These are phyloP conservation scores for Cephus sareptanus DNA, from an alignment of 2,888 invertebrate genomes.

Conservation along the genomic window DNA sequence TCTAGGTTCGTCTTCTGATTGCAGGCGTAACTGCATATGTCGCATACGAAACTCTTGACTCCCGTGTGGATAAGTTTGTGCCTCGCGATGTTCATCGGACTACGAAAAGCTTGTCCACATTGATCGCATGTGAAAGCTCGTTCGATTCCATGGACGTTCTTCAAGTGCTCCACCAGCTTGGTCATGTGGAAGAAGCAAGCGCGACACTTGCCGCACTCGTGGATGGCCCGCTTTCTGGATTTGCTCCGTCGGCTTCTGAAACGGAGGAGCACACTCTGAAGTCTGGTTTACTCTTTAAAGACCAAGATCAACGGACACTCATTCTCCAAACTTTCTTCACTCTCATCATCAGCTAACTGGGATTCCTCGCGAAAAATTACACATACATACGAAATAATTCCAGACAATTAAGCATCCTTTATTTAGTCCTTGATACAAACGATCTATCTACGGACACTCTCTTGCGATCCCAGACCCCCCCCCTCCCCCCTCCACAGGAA, in stretches of 20 bases:
- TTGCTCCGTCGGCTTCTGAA: conserved; percentile 41
- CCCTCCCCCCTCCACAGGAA: not conserved
- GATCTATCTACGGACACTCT: not conserved
- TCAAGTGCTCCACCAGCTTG: conserved; percentile 59
- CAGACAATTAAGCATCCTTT: not conserved
- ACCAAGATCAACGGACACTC: too few relatives aligned
- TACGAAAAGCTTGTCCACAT: conserved; percentile 50
- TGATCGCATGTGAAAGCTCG: conserved; percentile 54
- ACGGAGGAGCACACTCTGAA: conserved; percentile 18
- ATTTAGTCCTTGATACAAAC: not conserved
- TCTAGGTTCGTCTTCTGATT: conserved; percentile 56
- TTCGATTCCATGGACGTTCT: conserved; percentile 52
- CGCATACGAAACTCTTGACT: conserved; percentile 46
- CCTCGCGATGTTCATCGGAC: conserved; percentile 52
- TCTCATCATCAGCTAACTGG: not conserved
- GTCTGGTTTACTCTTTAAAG: not conserved
- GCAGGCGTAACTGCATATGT: conserved; percentile 50
- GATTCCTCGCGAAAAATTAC: not conserved
- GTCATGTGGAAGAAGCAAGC: conserved; percentile 54
- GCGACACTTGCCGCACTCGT: conserved; percentile 54
- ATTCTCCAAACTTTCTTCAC: not conserved
- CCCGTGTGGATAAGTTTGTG: conserved; percentile 57
- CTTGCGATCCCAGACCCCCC: too few relatives aligned
- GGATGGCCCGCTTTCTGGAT: conserved; percentile 38
- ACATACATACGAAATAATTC: not conserved